Evolutionary conservation across 2,888 invertebrate species (phyloP).

Genomic region (Agrotis puta): DNA sequence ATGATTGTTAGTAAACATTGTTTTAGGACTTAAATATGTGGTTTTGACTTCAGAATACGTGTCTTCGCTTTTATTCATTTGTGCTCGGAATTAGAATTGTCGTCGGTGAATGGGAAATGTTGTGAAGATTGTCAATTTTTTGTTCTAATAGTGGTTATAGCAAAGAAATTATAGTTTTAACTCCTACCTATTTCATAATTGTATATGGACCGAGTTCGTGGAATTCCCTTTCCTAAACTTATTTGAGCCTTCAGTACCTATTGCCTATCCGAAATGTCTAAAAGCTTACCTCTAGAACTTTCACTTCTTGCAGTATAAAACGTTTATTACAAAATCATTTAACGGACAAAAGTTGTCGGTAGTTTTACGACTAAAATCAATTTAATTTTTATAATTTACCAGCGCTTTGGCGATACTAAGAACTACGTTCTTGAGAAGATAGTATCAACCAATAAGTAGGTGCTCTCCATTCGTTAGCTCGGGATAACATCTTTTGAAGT

Average conservation of each 20-base stretch:
- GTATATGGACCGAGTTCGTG: background rate
- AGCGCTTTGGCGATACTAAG: conserved; percentile 30
- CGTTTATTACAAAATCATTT: background rate
- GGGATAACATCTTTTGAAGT: conserved; percentile 58
- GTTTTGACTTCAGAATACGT: background rate
- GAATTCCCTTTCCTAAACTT: background rate
- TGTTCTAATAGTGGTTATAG: no score
- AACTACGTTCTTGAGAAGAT: conserved; percentile 45
- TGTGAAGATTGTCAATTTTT: no score
- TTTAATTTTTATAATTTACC: conserved; percentile 37
- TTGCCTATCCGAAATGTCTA: background rate
- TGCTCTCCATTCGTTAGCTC: conserved; percentile 40
- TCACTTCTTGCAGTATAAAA: conserved; percentile 6
- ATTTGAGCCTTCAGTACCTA: background rate
- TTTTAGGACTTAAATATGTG: background rate
- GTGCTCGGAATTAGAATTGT: background rate
- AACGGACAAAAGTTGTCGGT: background rate
- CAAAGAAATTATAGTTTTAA: background rate
- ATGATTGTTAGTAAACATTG: conserved; percentile 28
- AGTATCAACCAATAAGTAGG: conserved; percentile 54
- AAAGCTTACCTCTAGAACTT: background rate
- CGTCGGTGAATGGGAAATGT: no score
- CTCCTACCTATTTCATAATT: background rate
- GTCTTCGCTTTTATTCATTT: background rate
- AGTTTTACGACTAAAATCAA: conserved; percentile 15